phyloP scores from a whole-genome alignment of 2,797 vertebrate genomes.

The Nannoperca obscura region DNA sequence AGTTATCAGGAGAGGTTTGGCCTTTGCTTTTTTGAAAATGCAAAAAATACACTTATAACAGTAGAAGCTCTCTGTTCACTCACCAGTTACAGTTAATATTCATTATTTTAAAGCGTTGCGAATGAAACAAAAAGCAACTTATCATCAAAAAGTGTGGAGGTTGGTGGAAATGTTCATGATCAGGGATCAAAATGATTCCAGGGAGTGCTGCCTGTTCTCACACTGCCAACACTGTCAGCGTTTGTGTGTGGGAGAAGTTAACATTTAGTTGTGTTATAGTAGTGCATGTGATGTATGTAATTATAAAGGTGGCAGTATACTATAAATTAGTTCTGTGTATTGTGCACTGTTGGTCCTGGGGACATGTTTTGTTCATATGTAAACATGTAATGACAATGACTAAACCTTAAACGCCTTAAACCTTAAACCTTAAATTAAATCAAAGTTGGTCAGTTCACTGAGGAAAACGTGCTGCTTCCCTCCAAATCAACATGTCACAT shows the following conservation, averaged over 20 bases:
- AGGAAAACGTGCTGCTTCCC: neutral
- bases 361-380: too few species aligned
- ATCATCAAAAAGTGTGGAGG: neutral
- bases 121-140: neutral
- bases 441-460: neutral
- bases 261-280: neutral
- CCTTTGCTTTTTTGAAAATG: slow-evolving; percentile 12
- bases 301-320: neutral
- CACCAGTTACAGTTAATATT: neutral
- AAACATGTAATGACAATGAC: too few species aligned
- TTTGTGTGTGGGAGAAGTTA: neutral
- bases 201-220: neutral
- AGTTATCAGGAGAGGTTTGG: neutral
- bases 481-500: neutral
- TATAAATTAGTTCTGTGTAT: neutral
- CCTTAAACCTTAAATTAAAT: neutral
- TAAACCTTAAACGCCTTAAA: too few species aligned
- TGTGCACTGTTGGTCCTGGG: too few species aligned
- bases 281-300: neutral
- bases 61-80: neutral
- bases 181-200: neutral
- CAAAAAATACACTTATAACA: neutral
- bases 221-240: neutral
- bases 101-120: neutral
- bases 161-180: neutral